Base-by-base conservation (phyloP, 2,888 invertebrate species). In the Torymus texanus region DNA sequence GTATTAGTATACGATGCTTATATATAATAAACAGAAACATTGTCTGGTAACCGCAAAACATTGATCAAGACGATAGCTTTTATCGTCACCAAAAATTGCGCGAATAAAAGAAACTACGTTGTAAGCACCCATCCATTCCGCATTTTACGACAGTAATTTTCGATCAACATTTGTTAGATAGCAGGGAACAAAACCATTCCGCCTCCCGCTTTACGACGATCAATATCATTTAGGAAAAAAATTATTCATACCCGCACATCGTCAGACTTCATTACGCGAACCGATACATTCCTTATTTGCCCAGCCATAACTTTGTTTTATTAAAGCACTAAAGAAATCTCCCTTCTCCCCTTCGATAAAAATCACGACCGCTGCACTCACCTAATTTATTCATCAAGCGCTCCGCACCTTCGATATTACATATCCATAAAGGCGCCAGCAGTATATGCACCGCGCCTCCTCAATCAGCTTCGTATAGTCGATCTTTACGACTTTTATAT, bases 401-500 rank as follows among this genome's bases (percentile, higher is more conserved):
- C 65, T 65, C 59, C 53, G n/a, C 56, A 53, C 53, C 16, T 24
- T 11, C 11, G 1, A 16, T 18, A 50, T 14, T 41, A 18, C 24
- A 12, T 12, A 65, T 70, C 21, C 53, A 41, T 41, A 41, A 41
- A 41, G 41, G 41, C 41, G 8, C 41, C 21, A 21, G 51, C 41
- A 67, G n/a, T 58, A 55, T 41, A 55, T 53, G 63, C 62, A 63
- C 51, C n/a, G 63, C 61, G 56, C 71, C 75, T 72, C 55, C 71
- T 79, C 79, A 50, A 75, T 72, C 75, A 72, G 61, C 29, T 8
- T 8, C 53, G 41, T 24, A 63, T 41, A 62, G 51, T 63, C 56
- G 41, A 61, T 24, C 41, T 79, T 79, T 79, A 74, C 74, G 78
- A 74, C 70, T 59, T 79, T 70, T 68, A 59, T 70, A 74, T 21